Evolutionary conservation across 2,888 invertebrate species (phyloP), one percentile per base, ranked within the genome.

Genomic region (Leucophora obtusa): DNA sequence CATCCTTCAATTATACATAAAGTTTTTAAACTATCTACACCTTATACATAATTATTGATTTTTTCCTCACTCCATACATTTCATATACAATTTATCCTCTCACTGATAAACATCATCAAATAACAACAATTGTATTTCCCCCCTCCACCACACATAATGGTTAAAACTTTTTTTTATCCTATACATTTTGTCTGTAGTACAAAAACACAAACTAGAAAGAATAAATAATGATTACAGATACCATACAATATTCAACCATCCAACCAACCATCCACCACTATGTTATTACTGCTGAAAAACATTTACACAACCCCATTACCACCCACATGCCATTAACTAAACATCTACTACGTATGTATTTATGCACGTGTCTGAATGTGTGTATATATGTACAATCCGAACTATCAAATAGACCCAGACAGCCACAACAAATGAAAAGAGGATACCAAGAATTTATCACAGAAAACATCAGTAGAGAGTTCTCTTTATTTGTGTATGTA

Each of bases 361-460:
- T n/a, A 47, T 47, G 38, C 11, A 14, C 14, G 38, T 38, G 38
- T 38, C 1, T 38, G 38, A 11, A 3, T n/a, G 43, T 18, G 59
- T 60, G 18, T 14, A 3, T 60, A 14, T 14, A 3, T 6, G 28
- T 14, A 14, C 53, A n/a, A 21, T 33, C 43, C 73, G 6, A 72
- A 58, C 70, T 63, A 76, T 63, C 77, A 65, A 21, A 60, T 53
- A 24, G 50, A 53, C 63, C 50, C 43, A 50, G 59, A 35, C 58
- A 21, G 59, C 63, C 68, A 72, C 80, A 79, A 80, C 78, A 69
- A 79, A 79, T 66, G 54, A 80, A 60, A 60, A 65, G 82, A 83
- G 83, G 83, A 83, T 83, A 84, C 80, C 76, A 79, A 86, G 85
- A 87, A 86, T 86, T 88, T 87, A 88, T 89, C 89, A 87, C 86